Percentiles rank a stretch among this genome's conserved stretches.
These are phyloP conservation scores for Tenualosa ilisha DNA, from an alignment of 2,797 vertebrate species.

Conservation along the genomic window DNA sequence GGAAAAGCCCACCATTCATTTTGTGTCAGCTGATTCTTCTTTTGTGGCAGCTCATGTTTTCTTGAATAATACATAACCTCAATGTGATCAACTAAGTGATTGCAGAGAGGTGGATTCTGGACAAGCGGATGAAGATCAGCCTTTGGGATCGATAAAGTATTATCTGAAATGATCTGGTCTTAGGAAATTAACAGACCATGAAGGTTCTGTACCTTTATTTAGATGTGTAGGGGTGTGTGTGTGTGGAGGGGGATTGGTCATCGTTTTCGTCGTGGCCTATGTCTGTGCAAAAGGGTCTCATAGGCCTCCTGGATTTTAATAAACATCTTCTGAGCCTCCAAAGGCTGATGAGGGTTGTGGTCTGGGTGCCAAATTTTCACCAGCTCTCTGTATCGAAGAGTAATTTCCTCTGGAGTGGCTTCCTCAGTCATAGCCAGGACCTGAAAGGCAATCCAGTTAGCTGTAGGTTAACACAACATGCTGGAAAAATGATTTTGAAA, in stretches of 20 bases:
- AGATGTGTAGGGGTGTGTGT: no score
- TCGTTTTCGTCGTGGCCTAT: slow-evolving; percentile 59
- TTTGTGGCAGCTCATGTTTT: neutral
- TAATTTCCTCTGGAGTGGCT: slow-evolving; percentile 81
- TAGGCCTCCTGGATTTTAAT: slow-evolving; percentile 86
- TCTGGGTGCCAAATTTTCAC: slow-evolving; percentile 90
- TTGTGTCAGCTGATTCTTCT: neutral
- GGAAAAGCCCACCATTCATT: neutral
- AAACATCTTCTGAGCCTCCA: slow-evolving; percentile 82
- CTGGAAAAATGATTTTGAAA: no score
- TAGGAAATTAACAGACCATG: neutral
- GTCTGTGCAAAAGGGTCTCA: slow-evolving; percentile 72
- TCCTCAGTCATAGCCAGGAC: slow-evolving; percentile 74
- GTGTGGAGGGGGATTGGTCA: slow-evolving; percentile 40
- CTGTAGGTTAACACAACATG: neutral
- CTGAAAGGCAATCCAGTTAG: slow-evolving; percentile 62
- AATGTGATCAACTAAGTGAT: no score
- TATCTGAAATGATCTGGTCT: neutral
- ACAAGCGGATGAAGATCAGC: no score
- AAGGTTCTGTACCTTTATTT: neutral
- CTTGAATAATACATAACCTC: neutral
- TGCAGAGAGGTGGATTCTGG: no score
- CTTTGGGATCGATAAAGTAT: no score
- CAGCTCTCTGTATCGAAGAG: slow-evolving; percentile 78
- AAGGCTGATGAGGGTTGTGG: slow-evolving; percentile 75